These are phyloP conservation scores for Cyanistes caeruleus DNA, from an alignment of 2,113 vertebrate species.

Conservation along the genomic window DNA sequence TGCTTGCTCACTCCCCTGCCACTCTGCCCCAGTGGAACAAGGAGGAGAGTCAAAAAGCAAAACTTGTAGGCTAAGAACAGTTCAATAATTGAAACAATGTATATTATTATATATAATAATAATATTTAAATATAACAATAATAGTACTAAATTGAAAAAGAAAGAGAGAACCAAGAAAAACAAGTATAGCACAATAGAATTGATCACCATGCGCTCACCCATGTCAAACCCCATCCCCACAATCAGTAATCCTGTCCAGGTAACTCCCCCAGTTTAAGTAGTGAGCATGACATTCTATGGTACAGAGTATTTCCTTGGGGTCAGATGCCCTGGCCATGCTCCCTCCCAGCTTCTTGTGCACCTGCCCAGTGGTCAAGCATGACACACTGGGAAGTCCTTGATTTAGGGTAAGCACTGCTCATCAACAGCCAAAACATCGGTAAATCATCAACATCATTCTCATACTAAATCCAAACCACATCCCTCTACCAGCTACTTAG, in stretches of 20 bases:
- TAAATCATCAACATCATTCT: not conserved
- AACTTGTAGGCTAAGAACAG: not conserved
- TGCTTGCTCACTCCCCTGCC: fast-evolving
- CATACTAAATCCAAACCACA: not conserved
- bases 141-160: too few relatives aligned
- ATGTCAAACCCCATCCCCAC: not conserved
- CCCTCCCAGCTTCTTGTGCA: too few relatives aligned
- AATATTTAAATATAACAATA: not conserved
- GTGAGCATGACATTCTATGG: too few relatives aligned
- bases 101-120: too few relatives aligned
- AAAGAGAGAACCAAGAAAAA: not conserved
- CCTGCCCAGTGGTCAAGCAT: not conserved
- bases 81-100: not conserved
- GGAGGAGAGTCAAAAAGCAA: not conserved
- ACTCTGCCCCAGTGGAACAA: not conserved
- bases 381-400: not conserved
- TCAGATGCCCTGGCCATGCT: not conserved
- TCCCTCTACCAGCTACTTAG: not conserved
- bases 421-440: not conserved
- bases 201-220: too few relatives aligned
- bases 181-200: not conserved
- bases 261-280: not conserved
- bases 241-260: not conserved
- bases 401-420: not conserved
- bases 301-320: not conserved